These are phyloP conservation scores for Caenorhabditis virilis DNA, from an alignment of 2,888 invertebrate genomes.

Conservation along the genomic window DNA sequence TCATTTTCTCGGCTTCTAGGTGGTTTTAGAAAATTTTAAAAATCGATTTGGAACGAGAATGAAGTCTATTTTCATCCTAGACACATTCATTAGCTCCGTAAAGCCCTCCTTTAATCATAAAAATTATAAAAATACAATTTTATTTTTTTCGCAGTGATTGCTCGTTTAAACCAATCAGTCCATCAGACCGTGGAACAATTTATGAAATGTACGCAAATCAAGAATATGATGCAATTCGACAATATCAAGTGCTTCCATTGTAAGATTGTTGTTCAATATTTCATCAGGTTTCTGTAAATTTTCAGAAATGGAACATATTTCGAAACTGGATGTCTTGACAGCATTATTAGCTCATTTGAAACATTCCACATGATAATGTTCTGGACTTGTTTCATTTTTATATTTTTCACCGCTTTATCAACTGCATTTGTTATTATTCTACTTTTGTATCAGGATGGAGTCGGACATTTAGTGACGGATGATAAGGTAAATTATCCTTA, in stretches of 20 bases:
- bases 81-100: too few relatives aligned
- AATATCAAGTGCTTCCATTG: not conserved
- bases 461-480: conserved; percentile 21
- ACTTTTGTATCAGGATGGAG: conserved; percentile 19
- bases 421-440: conserved; percentile 25
- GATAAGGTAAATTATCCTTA: conserved; percentile 5
- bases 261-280: not conserved
- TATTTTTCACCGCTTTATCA: conserved; percentile 21
- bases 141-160: not conserved
- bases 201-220: not conserved
- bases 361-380: conserved; percentile 8
- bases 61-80: too few relatives aligned
- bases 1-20: too few relatives aligned
- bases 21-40: too few relatives aligned
- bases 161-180: not conserved
- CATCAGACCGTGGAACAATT: not conserved
- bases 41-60: too few relatives aligned
- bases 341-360: not conserved
- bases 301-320: not conserved
- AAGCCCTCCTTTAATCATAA: too few relatives aligned
- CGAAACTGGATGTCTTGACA: not conserved
- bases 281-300: not conserved
- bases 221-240: not conserved
- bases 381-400: conserved; percentile 10
- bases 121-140: too few relatives aligned